Percentiles rank a stretch among this genome's conserved stretches.
Conservation (phyloP, 1,140 invertebrate species). For the Archivesica marissinica region DNA sequence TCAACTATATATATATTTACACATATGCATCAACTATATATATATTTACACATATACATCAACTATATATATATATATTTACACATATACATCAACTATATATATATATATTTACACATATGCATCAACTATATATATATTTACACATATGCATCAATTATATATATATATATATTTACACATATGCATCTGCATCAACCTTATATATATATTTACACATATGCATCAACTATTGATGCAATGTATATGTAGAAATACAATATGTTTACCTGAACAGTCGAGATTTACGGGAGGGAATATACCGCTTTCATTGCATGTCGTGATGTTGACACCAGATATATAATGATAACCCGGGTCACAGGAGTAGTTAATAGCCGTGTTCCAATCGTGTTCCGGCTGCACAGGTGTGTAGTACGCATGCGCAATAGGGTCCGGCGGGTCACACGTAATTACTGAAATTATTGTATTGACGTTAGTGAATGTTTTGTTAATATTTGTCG, state of each 20-base stretch:
- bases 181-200: too few species aligned
- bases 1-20: too few species aligned
- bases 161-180: neutral
- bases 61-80: too few species aligned
- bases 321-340: slow-evolving; percentile 10
- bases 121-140: neutral
- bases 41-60: too few species aligned
- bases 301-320: slow-evolving; percentile 51
- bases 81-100: too few species aligned
- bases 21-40: too few species aligned
- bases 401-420: slow-evolving; percentile 15
- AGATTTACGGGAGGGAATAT: slow-evolving; percentile 36
- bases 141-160: neutral
- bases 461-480: too few species aligned
- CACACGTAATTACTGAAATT: slow-evolving; percentile 53
- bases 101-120: neutral
- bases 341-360: slow-evolving; percentile 47
- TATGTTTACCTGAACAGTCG: slow-evolving; percentile 45
- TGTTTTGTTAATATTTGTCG: too few species aligned
- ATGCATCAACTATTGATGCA: too few species aligned
- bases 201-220: too few species aligned
- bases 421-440: slow-evolving; percentile 2
- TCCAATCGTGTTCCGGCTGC: slow-evolving; percentile 35
- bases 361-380: slow-evolving; percentile 46
- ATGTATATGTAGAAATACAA: too few species aligned